Conservation (phyloP, 1,140 invertebrate genomes). For the Tetramorium parvispinum region DNA sequence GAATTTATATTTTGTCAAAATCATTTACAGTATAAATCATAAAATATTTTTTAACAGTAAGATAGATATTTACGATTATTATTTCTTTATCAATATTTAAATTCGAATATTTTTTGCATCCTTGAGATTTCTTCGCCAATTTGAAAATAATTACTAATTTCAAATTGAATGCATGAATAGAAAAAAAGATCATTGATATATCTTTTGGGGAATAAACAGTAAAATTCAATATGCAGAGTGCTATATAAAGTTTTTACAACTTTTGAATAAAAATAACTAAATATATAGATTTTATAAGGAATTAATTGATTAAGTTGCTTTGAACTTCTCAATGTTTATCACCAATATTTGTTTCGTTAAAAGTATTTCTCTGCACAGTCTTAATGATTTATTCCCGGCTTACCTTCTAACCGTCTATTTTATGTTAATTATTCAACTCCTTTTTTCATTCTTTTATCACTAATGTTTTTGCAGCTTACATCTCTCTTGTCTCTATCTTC, state of each 20-base stretch:
- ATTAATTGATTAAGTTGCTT: background rate
- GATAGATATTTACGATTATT: too few relatives aligned
- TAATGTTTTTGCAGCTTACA: slow-evolving; percentile 15
- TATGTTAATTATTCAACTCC: slow-evolving; percentile 38
- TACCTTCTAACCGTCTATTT: background rate
- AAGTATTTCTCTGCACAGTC: background rate
- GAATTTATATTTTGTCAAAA: background rate
- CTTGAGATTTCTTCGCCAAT: too few relatives aligned
- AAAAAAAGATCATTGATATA: too few relatives aligned
- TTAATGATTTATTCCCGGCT: slow-evolving; percentile 3
- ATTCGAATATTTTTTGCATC: too few relatives aligned
- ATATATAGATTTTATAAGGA: background rate
- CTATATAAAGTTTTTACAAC: too few relatives aligned
- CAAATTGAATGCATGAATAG: too few relatives aligned
- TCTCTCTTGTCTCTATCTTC: slow-evolving; percentile 7
- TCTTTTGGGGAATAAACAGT: too few relatives aligned
- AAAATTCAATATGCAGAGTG: too few relatives aligned
- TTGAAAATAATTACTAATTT: too few relatives aligned
- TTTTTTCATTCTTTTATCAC: slow-evolving; percentile 43
- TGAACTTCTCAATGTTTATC: background rate
- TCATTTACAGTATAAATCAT: too few relatives aligned
- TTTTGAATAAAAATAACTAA: background rate
- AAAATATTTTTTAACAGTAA: too few relatives aligned
- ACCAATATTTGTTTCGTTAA: background rate
- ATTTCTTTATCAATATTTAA: too few relatives aligned